Evolutionary conservation across 2,888 invertebrate genomes (phyloP), one percentile per base, ranked within the genome.

Genomic region (Hylaea fasciaria): DNA sequence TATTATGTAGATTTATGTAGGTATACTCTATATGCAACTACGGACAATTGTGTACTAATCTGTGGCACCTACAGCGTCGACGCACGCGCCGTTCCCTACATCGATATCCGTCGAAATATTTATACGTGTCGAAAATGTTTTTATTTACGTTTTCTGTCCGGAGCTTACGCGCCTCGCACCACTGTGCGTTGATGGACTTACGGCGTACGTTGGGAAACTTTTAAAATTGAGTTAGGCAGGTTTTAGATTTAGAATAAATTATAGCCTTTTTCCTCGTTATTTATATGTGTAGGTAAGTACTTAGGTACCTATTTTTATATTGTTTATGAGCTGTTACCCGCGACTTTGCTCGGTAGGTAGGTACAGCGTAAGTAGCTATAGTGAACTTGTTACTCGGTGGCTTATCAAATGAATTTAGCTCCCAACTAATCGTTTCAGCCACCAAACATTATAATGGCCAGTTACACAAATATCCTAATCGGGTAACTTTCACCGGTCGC

Each of bases 41-140:
- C 55, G 3, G 35, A 43, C 12, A 11, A 47, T n/a, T 50, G 10
- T 39, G 5, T 13, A 29, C 3, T 46, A 50, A 40, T 45, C 57
- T 45, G 17, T 45, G 28, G 0, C n/a, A n/a, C n/a, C n/a, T n/a
- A 8, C 8, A 16, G 86, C 87, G 86, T 84, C 83, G 62, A 78
- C 80, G 85, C 88, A 86, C 89, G 89, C 78, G 86, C 84, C n/a
- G n/a, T n/a, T n/a, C n/a, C n/a, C 76, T 49, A 66, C 58, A 69
- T 73, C 64, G 73, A 80, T 83, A 82, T 83, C 85, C 85, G 85
- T 80, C 81, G 83, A 86, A 83, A 84, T 78, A 85, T 89, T 89
- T 89, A 85, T 80, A 76, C 74, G 73, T 7, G 22, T 28, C 48
- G 16, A 37, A 59, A 59, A 54, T 84, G 85, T 82, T 83, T 82